Conservation (phyloP, 1,140 invertebrate species). For the Saccostrea echinata region DNA sequence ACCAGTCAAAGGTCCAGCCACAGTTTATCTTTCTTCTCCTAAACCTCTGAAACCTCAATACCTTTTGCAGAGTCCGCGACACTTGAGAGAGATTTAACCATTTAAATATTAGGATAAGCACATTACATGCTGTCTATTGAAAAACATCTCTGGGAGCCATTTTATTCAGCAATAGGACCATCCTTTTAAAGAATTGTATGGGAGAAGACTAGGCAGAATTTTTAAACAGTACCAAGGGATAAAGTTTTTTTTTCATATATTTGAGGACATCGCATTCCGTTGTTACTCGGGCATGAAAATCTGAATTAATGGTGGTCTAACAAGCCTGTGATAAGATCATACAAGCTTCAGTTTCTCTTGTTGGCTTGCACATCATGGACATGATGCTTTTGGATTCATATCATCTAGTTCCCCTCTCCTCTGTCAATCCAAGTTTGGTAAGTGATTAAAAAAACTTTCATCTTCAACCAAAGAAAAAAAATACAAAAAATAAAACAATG, state of each 20-base stretch:
- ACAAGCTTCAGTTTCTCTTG: not conserved
- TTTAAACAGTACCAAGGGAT: conserved; percentile 38
- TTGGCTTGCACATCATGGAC: conserved; percentile 10
- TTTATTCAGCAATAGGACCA: conserved; percentile 1
- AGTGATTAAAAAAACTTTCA: not conserved
- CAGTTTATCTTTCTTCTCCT: not conserved
- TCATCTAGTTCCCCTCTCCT: conserved; percentile 45
- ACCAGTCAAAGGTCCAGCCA: not conserved
- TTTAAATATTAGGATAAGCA: conserved; percentile 36
- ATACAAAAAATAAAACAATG: not conserved
- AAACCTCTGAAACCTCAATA: conserved; percentile 12
- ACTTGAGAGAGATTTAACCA: conserved; percentile 20
- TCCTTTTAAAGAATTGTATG: conserved; percentile 33
- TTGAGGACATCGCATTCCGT: conserved; percentile 10
- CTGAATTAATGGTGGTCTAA: conserved; percentile 35
- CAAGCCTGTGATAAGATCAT: conserved; percentile 27
- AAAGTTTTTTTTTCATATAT: conserved; percentile 25
- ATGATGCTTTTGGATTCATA: conserved; percentile 49
- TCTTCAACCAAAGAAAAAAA: not conserved
- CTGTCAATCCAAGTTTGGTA: conserved; percentile 37
- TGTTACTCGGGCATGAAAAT: conserved; percentile 33
- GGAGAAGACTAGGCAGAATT: not conserved
- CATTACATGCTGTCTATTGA: conserved; percentile 20
- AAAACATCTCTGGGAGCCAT: conserved; percentile 28
- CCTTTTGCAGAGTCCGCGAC: not conserved